Percentiles rank a stretch among this genome's conserved stretches.
These are phyloP conservation scores for Cichladusa arquata DNA, from an alignment of 2,113 vertebrate species.

Conservation along the genomic window DNA sequence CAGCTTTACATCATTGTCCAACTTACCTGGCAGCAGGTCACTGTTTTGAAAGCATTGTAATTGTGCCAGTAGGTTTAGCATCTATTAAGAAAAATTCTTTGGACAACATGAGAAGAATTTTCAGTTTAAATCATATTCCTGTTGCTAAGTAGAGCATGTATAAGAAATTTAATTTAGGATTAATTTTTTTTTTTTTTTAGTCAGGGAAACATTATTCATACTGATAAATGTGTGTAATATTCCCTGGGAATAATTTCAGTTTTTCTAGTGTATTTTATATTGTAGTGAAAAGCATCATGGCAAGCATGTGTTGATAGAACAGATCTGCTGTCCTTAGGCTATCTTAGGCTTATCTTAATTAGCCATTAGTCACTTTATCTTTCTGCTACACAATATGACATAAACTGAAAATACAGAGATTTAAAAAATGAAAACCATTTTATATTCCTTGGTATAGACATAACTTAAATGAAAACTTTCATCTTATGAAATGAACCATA, in stretches of 20 bases:
- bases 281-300: background rate
- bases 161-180: background rate
- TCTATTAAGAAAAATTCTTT: background rate
- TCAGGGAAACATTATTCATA: background rate
- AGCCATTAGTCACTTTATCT: background rate
- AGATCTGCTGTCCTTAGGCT: background rate
- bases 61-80: background rate
- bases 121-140: slow-evolving; percentile 37
- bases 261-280: background rate
- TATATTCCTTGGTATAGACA: background rate
- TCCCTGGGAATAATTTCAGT: background rate
- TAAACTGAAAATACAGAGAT: slow-evolving; percentile 22
- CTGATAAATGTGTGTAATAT: background rate
- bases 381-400: background rate
- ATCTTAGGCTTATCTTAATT: too few species aligned
- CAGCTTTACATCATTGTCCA: accelerated
- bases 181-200: background rate
- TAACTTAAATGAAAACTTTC: background rate
- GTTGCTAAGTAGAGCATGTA: background rate
- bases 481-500: background rate
- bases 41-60: background rate
- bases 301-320: background rate
- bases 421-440: background rate
- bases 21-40: background rate
- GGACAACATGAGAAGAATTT: background rate